A percentile compares a stretch with the other conserved stretches of the same genome.
Conservation (phyloP, 2,797 vertebrate genomes). For the Bufotes viridis region DNA sequence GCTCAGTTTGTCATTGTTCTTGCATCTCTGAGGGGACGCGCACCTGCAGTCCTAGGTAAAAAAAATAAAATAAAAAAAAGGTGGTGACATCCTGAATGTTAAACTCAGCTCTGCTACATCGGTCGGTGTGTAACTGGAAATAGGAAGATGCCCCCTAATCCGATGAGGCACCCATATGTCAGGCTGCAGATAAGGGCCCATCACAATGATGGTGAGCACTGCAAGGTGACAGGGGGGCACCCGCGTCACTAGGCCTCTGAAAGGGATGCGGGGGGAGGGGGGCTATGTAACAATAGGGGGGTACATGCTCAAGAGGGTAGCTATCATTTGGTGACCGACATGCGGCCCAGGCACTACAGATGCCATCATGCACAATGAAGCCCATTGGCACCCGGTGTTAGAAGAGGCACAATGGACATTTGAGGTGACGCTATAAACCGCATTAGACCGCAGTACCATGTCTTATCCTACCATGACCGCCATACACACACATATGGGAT, state of each 20-base stretch:
- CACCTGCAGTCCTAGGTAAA: not conserved
- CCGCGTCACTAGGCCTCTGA: not conserved
- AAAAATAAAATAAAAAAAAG: not conserved
- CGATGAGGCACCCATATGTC: not conserved
- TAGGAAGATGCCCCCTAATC: not conserved
- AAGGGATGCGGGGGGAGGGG: not conserved
- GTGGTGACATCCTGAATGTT: too few species aligned
- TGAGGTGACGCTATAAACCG: not conserved
- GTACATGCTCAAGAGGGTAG: not conserved
- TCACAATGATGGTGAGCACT: not conserved
- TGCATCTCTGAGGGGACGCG: not conserved
- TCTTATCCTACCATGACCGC: not conserved
- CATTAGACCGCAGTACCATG: not conserved
- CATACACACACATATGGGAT: not conserved
- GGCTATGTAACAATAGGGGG: not conserved
- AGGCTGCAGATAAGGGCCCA: not conserved
- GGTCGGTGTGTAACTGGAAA: not conserved
- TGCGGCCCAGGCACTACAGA: not conserved
- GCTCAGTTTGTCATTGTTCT: not conserved
- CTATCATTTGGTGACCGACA: not conserved
- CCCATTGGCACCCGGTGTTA: not conserved
- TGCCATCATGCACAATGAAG: not conserved
- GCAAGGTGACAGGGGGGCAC: constrained; percentile 1
- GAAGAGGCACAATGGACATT: not conserved
- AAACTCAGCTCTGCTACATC: not conserved